Evolutionary conservation across 2,797 vertebrate species (phyloP).

Genomic region (Artibeus lituratus): DNA sequence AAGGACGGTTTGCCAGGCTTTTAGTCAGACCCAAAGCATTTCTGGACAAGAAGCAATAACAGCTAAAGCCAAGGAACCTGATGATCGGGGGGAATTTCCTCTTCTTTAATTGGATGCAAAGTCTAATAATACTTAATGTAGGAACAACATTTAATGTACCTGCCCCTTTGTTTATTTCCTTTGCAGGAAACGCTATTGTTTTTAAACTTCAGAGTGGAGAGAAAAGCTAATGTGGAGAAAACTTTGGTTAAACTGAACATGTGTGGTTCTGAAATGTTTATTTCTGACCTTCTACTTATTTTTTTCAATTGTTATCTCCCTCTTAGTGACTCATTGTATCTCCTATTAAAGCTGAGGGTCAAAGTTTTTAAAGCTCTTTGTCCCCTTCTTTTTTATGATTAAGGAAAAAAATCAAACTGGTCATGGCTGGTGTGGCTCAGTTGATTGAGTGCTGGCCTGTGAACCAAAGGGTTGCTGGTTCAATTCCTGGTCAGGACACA

Average conservation of each 20-base stretch:
- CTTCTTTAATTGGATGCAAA: background rate
- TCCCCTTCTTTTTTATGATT: background rate
- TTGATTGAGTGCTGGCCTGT: too few species aligned
- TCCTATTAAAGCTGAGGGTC: background rate
- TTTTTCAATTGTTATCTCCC: slow-evolving; percentile 18
- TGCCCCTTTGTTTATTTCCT: background rate
- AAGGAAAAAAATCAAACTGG: background rate
- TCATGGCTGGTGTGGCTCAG: too few species aligned
- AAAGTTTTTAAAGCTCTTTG: background rate
- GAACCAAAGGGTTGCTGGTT: too few species aligned
- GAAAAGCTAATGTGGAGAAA: background rate
- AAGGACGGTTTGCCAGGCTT: slow-evolving; percentile 70
- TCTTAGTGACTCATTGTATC: background rate
- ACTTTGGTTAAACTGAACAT: background rate
- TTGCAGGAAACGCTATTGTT: background rate
- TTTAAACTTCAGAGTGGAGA: background rate
- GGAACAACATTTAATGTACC: background rate
- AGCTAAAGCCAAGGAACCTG: background rate
- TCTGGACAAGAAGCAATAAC: background rate
- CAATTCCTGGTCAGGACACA: too few species aligned
- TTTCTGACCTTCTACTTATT: background rate
- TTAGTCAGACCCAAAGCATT: slow-evolving; percentile 67
- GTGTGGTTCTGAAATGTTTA: background rate
- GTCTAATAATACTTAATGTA: background rate
- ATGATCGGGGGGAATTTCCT: background rate